Base-by-base conservation (phyloP, 2,113 vertebrate species). In the Eurystomus gularis region DNA sequence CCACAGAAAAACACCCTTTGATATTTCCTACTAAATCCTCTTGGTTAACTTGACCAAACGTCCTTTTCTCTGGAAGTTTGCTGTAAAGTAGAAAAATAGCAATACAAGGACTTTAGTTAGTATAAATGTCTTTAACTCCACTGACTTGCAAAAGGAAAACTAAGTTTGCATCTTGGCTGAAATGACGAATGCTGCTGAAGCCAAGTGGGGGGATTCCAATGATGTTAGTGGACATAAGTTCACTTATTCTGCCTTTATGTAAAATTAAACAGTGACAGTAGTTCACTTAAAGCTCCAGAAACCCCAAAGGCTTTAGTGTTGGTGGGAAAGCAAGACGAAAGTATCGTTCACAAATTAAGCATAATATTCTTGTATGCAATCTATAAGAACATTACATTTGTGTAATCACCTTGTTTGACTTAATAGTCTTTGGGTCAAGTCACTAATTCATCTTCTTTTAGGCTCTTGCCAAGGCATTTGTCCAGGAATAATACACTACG, bases 1-100 rank as follows among this genome's bases (percentile, higher is more conserved):
- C 6, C 1, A 3, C n/a, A 48, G 46, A 17, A 26, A 25, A 35
- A 40, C 6, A 39, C 11, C 2, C 1, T 44, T 64, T 44, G 3
- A 9, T 62, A 23, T 79, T 90, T 82, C 46, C 39, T 78, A 35
- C 11, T 20, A 68, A 39, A 89, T 17, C 35, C 4, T 88, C 24
- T 48, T 68, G 13, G 2, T 16, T 72, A 52, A 37, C 15, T 76
- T 91, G 52, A 37, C 1, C 5, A 78, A 72, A 54, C 5, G 8
- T 12, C 7, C 4, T 65, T 92, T 83, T 75, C 13, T 60, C 7
- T 55, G 57, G 9, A 68, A 72, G 17, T 29, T 4, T 82, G 4
- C 42, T 35, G 7, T 26, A 28, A 86, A 69, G 4, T 10, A 64
- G 57, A 79, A 81, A 71, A 70, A 46, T 40, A 85, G 7, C 3